Base-by-base conservation (phyloP, 2,797 vertebrate species). In the Aselliscus stoliczkanus region DNA sequence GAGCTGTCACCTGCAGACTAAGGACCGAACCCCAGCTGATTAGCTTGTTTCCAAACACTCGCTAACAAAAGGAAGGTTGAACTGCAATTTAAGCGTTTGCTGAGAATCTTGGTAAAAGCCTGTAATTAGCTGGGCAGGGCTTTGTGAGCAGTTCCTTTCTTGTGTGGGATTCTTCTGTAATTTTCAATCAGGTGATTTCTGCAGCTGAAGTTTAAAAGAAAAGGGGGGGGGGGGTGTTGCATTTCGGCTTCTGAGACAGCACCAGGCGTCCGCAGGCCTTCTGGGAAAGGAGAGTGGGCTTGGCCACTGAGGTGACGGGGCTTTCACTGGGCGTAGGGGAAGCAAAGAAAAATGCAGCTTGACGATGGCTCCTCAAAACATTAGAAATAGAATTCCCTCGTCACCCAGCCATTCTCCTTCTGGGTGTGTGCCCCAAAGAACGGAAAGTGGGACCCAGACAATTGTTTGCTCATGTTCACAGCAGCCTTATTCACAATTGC, bases 31-130 rank as follows among this genome's bases (percentile, higher is more conserved):
- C 97, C 88, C 70, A 96, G 50, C 20, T 79, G 47, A 42, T 96
- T 91, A 91, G 58, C 93, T 79, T 98, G 98, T 98, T 98, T 98
- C 86, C 98, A 98, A 98, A 98, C 95, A 97, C 80, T 47, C 86
- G 93, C 17, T 47, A 90, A 92, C 79, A 88, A 96, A 97, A 97
- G 82, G n/a, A 80, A 96, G 96, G 90, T 96, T 97, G 96, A 97
- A 96, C 94, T 97, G 94, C 93, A 94, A 54, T 98, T 97, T 92
- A 96, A 94, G 95, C 88, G 29, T 95, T 97, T 93, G 82, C 88
- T 3, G 44, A 96, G 96, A 97, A 96, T 98, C 94, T 94, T 44
- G 62, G 34, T 88, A 88, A 97, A 98, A 97, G 87, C 88, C 95
- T 94, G 2, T 96, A 96, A 98, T 98, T 98, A 98, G 44, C 95